Conservation (phyloP, 2,888 invertebrate genomes). For the Drosophila testacea region DNA sequence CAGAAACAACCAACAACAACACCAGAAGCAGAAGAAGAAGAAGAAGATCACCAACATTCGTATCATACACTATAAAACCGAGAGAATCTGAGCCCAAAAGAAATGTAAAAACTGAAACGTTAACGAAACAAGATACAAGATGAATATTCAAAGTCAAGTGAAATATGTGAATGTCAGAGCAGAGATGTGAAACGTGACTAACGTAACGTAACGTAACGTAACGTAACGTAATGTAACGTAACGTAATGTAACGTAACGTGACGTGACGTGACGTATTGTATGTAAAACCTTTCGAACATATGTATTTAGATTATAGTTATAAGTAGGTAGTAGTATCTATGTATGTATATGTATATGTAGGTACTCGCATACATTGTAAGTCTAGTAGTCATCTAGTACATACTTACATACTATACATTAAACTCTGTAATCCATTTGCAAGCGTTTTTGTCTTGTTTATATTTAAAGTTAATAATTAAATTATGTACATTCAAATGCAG, state of each 20-base stretch:
- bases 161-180: slow-evolving; percentile 39
- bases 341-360: slow-evolving; percentile 29
- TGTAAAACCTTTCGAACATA: slow-evolving; percentile 50
- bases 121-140: background rate
- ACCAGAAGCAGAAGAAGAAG: too few species aligned
- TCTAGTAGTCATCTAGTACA: slow-evolving; percentile 35
- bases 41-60: slow-evolving; percentile 43
- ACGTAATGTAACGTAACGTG: too few species aligned
- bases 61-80: slow-evolving; percentile 56
- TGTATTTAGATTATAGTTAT: slow-evolving; percentile 32
- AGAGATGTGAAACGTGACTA: slow-evolving; percentile 36
- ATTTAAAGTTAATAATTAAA: slow-evolving; percentile 60
- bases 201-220: too few species aligned
- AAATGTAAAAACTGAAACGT: slow-evolving; percentile 18
- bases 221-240: too few species aligned
- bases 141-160: slow-evolving; percentile 2
- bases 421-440: slow-evolving; percentile 68
- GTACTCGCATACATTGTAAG: slow-evolving; percentile 20
- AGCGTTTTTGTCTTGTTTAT: slow-evolving; percentile 77
- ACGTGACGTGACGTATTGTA: slow-evolving; percentile 13
- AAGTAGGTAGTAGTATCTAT: slow-evolving; percentile 23
- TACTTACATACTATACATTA: slow-evolving; percentile 33
- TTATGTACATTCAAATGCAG: slow-evolving; percentile 65
- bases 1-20: slow-evolving; percentile 1
- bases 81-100: slow-evolving; percentile 32